These are phyloP conservation scores for Crossaster papposus DNA, from an alignment of 53 echinoderm and acorn worm genomes.

Conservation along the genomic window DNA sequence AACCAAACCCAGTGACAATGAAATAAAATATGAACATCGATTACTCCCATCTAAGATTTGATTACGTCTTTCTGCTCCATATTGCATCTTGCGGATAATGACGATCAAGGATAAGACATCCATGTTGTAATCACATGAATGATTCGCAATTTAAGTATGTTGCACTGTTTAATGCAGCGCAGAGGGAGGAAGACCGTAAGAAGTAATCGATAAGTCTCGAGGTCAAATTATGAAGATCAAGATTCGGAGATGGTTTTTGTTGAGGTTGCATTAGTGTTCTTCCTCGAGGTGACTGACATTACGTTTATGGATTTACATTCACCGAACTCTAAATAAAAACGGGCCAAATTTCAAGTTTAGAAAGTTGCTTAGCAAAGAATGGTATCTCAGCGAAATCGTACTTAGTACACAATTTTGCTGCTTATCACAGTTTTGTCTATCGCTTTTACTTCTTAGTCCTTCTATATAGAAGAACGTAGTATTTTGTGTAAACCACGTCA, in stretches of 20 bases:
- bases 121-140: conserved; percentile 18
- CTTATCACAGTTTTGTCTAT: no score
- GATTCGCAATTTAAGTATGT: background rate
- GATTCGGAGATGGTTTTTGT: background rate
- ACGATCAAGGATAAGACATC: conserved; percentile 13
- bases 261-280: background rate
- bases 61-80: conserved; percentile 20
- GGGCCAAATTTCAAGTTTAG: background rate
- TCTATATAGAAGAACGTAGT: no score
- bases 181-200: background rate
- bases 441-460: no score
- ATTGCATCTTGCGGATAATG: conserved; percentile 19
- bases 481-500: no score
- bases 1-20: conserved; percentile 7
- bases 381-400: no score
- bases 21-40: no score
- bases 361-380: no score
- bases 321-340: background rate
- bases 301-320: background rate
- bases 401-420: no score
- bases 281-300: background rate
- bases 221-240: background rate
- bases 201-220: background rate
- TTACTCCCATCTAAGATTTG: background rate
- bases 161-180: background rate